phyloP scores from a whole-genome alignment of 2,113 vertebrate genomes.

The Etheostoma spectabile region DNA sequence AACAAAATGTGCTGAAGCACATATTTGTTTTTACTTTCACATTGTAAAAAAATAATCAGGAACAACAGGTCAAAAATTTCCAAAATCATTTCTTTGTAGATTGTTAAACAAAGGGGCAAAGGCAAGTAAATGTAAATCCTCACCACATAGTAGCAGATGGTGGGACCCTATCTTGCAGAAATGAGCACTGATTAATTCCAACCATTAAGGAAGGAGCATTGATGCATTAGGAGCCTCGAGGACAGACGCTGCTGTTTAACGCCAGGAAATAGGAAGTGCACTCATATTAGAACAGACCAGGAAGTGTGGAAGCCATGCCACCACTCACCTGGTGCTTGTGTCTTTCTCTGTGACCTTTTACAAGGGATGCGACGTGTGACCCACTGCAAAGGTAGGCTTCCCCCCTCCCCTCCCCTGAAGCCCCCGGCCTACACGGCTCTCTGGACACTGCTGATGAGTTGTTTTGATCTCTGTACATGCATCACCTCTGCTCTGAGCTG shows the following conservation, averaged over 20 bases:
- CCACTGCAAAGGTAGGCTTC: slow-evolving; percentile 97
- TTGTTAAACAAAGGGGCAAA: neutral
- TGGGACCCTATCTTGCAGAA: slow-evolving; percentile 6
- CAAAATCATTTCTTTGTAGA: neutral
- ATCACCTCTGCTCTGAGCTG: neutral
- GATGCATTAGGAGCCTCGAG: slow-evolving; percentile 2
- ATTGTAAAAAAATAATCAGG: neutral
- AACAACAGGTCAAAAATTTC: neutral
- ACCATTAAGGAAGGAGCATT: neutral
- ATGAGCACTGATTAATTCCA: slow-evolving; percentile 19
- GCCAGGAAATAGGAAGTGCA: slow-evolving; percentile 46
- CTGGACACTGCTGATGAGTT: slow-evolving; percentile 52
- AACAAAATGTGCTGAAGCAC: neutral
- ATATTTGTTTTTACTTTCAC: neutral
- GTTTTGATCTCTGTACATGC: neutral
- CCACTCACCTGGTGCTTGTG: slow-evolving; percentile 89
- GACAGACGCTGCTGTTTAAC: slow-evolving; percentile 37
- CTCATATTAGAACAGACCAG: slow-evolving; percentile 61
- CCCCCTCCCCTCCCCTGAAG: slow-evolving; percentile 67
- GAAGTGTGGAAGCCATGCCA: slow-evolving; percentile 62
- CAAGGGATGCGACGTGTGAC: slow-evolving; percentile 99
- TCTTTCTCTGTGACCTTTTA: slow-evolving; percentile 94
- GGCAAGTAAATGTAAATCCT: neutral
- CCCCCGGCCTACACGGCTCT: slow-evolving; percentile 74
- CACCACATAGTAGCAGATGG: slow-evolving; percentile 13